phyloP scores from a whole-genome alignment of 2,888 invertebrate species.

The Ophion costatus region DNA sequence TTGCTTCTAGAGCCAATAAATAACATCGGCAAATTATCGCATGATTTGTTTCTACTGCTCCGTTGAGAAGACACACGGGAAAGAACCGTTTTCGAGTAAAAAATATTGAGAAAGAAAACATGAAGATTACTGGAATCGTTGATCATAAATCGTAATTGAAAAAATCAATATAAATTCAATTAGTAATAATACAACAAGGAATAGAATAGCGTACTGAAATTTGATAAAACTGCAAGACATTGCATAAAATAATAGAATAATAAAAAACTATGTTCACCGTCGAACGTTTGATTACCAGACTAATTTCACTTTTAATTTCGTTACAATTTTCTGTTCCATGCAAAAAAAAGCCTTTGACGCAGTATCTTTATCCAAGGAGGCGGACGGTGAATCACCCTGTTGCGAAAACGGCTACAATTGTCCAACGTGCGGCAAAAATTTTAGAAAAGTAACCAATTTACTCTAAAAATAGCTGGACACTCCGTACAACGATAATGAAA shows the following conservation, averaged over 20 bases:
- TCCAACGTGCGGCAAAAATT: slow-evolving; percentile 82
- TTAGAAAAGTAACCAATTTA: slow-evolving; percentile 79
- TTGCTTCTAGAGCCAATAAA: background rate
- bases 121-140: background rate
- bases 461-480: background rate
- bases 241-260: background rate
- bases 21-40: background rate
- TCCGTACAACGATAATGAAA: background rate
- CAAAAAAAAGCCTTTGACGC: slow-evolving; percentile 21
- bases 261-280: background rate
- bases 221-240: background rate
- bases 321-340: background rate
- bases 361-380: slow-evolving; percentile 74
- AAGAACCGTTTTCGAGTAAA: background rate
- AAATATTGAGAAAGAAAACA: background rate
- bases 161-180: background rate
- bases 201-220: no score
- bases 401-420: slow-evolving; percentile 80
- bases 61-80: background rate
- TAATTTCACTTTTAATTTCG: background rate
- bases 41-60: background rate
- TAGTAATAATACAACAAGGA: background rate
- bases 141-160: background rate
- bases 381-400: slow-evolving; percentile 68
- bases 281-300: background rate